These are phyloP conservation scores for Coelopa pilipes DNA, from an alignment of 2,888 invertebrate species.

Conservation along the genomic window DNA sequence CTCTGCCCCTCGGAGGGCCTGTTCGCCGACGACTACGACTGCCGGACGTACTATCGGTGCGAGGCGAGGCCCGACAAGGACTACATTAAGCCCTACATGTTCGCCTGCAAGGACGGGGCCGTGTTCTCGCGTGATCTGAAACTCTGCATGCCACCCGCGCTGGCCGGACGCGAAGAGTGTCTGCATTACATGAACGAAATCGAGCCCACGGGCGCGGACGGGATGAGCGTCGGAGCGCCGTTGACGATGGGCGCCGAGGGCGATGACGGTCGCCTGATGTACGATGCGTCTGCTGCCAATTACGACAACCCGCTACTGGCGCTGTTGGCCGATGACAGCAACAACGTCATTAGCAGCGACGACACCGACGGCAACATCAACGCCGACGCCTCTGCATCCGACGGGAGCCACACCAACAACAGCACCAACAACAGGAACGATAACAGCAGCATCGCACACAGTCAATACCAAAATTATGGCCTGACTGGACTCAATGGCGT, in stretches of 20 bases:
- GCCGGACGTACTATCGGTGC: conserved; percentile 81
- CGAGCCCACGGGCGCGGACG: conserved; percentile 47
- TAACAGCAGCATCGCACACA: conserved; percentile 41
- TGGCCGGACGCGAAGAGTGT: conserved; percentile 77
- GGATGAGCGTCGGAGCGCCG: conserved; percentile 41
- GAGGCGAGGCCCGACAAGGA: conserved; percentile 70
- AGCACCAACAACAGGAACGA: conserved; percentile 48
- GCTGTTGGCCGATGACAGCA: too few relatives aligned
- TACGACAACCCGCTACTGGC: conserved; percentile 44
- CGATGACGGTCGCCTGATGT: conserved; percentile 49
- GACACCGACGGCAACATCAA: conserved; percentile 47
- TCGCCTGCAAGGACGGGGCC: conserved; percentile 80
- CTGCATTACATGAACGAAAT: conserved; percentile 67
- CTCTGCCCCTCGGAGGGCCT: conserved; percentile 77
- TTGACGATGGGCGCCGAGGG: conserved; percentile 48
- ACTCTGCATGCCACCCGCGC: conserved; percentile 77
- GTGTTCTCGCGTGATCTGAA: conserved; percentile 77
- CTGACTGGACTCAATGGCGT: conserved; percentile 62
- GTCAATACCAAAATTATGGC: conserved; percentile 59
- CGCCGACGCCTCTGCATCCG: conserved; percentile 49
- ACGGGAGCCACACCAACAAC: conserved; percentile 42
- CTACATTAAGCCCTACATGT: conserved; percentile 71
- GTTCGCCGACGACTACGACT: conserved; percentile 77
- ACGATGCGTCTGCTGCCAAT: conserved; percentile 41
- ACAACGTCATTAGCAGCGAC: too few relatives aligned